Evolutionary conservation across 2,797 vertebrate species (phyloP), one percentile per base, ranked within the genome.

Genomic region (Lepus oiostolus): DNA sequence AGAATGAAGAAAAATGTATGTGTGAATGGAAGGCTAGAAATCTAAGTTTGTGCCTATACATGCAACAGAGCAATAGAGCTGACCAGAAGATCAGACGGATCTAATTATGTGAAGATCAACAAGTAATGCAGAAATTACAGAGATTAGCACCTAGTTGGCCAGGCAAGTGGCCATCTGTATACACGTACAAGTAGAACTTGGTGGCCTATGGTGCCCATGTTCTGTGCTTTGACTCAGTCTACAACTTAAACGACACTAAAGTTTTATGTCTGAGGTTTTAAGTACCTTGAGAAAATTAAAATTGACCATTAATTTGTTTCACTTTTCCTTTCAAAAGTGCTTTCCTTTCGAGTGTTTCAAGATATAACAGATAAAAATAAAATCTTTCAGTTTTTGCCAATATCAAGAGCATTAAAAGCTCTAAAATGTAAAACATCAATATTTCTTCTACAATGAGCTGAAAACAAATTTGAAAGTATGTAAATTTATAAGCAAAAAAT

Each of bases 381-480:
- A 68, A 19, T 19, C 7, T 71, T 13, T 54, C 63, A 12, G 14
- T 62, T 42, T 86, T 82, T 76, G n/a, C 63, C 11, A 81, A 32
- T 9, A 75, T 62, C n/a, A 65, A 91, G 17, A 70, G 2, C 38
- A 86, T 86, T 32, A 62, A 88, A 62, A 79, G 52, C 26, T 65
- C 88, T 4, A 68, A 84, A 74, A 75, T 9, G 1, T 70, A 52
- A 30, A 11, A 8, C 26, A 62, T 58, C 0, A 24, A 38, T 62
- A n/a, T 62, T 88, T 76, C 32, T 65, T 84, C 9, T 42, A 10
- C 38, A 82, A 16, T 62, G 28, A 76, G 2, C 9, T 54, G 52
- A 90, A 87, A 83, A 85, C 38, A 93, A 96, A 79, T 81, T 38
- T 86, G 72, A 0, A 47, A 62, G 32, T 58, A 54, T 14, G 6